These are phyloP conservation scores for Ptychobarbus kaznakovi DNA, from an alignment of 2,797 vertebrate genomes.

Conservation along the genomic window DNA sequence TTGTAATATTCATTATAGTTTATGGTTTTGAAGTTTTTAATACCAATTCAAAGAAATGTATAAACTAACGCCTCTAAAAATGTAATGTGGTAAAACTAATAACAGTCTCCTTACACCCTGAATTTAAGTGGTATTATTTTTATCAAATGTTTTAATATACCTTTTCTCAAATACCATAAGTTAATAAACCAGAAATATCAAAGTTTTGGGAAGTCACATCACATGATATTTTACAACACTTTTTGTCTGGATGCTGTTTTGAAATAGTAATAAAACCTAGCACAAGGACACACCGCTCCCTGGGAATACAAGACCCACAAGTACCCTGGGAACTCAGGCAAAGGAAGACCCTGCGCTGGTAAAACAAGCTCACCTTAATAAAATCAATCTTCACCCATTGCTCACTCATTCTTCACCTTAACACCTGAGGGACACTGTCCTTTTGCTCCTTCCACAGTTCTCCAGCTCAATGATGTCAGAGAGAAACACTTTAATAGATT, in stretches of 20 bases:
- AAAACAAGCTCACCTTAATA: constrained; percentile 33
- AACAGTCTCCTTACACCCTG: background rate
- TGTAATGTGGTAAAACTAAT: background rate
- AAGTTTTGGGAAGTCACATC: background rate
- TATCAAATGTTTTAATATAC: background rate
- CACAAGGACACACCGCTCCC: constrained; percentile 16
- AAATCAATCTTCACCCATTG: constrained; percentile 23
- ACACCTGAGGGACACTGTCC: constrained; percentile 51
- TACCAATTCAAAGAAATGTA: background rate
- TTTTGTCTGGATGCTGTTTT: background rate
- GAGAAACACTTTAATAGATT: constrained; percentile 61
- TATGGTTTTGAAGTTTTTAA: background rate
- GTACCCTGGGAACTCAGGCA: constrained; percentile 2
- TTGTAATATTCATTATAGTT: too few species aligned
- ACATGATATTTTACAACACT: background rate
- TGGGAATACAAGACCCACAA: constrained; percentile 25
- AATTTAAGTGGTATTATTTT: background rate
- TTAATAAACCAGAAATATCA: background rate
- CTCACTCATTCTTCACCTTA: background rate
- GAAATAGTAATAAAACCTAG: background rate
- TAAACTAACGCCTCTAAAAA: background rate
- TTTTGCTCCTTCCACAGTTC: constrained; percentile 17
- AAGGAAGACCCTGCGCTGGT: background rate
- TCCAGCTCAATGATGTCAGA: constrained; percentile 44
- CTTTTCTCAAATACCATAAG: background rate